phyloP scores from a whole-genome alignment of 2,888 invertebrate genomes.

The Drosophila anomalata region DNA sequence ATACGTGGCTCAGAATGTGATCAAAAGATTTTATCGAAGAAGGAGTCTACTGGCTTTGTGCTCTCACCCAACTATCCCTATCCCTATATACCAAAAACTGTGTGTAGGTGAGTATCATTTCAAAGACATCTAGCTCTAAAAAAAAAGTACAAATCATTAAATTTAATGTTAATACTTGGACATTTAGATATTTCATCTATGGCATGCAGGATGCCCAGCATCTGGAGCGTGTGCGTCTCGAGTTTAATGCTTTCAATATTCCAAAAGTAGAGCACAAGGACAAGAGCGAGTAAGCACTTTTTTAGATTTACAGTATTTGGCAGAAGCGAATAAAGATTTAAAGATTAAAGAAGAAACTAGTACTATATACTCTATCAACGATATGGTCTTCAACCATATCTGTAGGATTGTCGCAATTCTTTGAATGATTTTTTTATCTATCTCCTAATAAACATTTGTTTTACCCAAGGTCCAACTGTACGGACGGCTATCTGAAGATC shows the following conservation, averaged over 20 bases:
- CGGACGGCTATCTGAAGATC: constrained; percentile 95
- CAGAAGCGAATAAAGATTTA: not conserved
- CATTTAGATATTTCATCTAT: constrained; percentile 94
- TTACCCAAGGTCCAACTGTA: constrained; percentile 87
- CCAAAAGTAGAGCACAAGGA: constrained; percentile 89
- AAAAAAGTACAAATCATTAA: not conserved
- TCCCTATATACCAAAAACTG: constrained; percentile 97
- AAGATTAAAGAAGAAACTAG: too few species aligned
- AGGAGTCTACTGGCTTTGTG: constrained; percentile 95
- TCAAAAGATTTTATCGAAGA: constrained; percentile 97
- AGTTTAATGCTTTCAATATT: constrained; percentile 95
- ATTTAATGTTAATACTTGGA: not conserved
- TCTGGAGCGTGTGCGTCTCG: constrained; percentile 95
- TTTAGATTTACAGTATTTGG: not conserved
- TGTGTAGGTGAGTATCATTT: constrained; percentile 89
- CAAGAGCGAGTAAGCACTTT: constrained; percentile 90
- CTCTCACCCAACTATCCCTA: constrained; percentile 98
- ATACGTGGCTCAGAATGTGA: constrained; percentile 99
- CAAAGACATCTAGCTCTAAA: not conserved
- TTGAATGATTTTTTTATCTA: too few species aligned
- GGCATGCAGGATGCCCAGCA: constrained; percentile 99
- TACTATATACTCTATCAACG: too few species aligned
- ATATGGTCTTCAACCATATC: too few species aligned
- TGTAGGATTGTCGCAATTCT: too few species aligned
- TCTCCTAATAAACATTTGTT: too few species aligned